These are phyloP conservation scores for Stylophora pistillata DNA, from an alignment of 64 coral and sea anemone species.

Conservation along the genomic window DNA sequence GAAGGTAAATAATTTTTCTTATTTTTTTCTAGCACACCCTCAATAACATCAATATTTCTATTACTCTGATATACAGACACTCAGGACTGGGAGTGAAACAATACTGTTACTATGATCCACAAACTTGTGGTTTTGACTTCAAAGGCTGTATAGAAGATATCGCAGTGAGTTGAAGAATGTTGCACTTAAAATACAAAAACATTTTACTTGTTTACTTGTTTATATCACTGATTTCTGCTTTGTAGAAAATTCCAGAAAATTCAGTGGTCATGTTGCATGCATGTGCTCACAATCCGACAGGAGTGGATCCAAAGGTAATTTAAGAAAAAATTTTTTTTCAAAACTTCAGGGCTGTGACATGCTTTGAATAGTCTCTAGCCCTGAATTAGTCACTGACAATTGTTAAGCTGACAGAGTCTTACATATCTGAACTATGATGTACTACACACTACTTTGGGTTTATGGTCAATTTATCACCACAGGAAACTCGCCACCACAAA, in stretches of 20 bases:
- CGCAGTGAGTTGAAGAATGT: slow-evolving; percentile 53
- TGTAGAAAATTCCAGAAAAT: slow-evolving; percentile 87
- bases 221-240: background rate
- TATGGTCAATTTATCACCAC: too few relatives aligned
- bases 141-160: slow-evolving; percentile 94
- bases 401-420: too few relatives aligned
- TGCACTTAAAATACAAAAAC: too few relatives aligned
- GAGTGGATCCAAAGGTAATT: slow-evolving; percentile 94
- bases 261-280: slow-evolving; percentile 89
- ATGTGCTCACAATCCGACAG: slow-evolving; percentile 98
- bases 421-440: too few relatives aligned
- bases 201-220: background rate
- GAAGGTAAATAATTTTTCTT: too few relatives aligned
- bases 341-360: too few relatives aligned
- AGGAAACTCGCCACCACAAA: too few relatives aligned
- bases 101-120: slow-evolving; percentile 90
- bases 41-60: background rate
- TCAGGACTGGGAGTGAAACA: slow-evolving; percentile 71
- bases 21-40: too few relatives aligned
- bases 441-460: too few relatives aligned
- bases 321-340: too few relatives aligned
- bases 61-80: slow-evolving; percentile 34
- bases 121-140: slow-evolving; percentile 96
- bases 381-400: too few relatives aligned
- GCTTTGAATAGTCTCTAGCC: too few relatives aligned